Evolutionary conservation across 2,888 invertebrate genomes (phyloP).

Genomic region (Leistus spinibarbis): DNA sequence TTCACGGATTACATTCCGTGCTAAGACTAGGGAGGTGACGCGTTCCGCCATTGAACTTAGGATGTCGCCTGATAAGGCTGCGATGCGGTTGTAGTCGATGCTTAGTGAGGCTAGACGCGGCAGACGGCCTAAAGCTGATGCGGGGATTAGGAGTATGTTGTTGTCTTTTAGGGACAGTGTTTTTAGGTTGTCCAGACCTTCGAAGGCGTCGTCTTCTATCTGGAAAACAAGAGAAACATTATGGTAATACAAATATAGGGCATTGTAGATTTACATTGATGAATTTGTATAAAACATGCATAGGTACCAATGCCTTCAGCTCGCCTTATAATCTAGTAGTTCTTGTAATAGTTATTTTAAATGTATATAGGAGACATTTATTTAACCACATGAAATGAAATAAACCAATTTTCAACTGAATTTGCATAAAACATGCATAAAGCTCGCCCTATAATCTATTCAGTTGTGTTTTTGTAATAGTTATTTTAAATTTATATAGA

Average conservation of each 20-base stretch:
- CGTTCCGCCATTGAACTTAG: slow-evolving; percentile 74
- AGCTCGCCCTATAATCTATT: no score
- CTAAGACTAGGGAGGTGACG: slow-evolving; percentile 72
- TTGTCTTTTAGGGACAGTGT: slow-evolving; percentile 83
- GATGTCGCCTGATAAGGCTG: slow-evolving; percentile 81
- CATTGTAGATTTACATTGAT: no score
- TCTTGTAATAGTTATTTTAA: no score
- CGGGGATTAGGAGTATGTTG: slow-evolving; percentile 84
- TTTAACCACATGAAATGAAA: no score
- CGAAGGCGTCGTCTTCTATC: slow-evolving; percentile 89
- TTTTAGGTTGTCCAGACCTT: slow-evolving; percentile 78
- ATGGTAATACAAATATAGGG: slow-evolving; percentile 9
- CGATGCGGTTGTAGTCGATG: slow-evolving; percentile 85
- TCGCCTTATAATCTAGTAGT: background rate
- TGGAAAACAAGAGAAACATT: slow-evolving; percentile 54
- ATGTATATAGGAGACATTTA: no score
- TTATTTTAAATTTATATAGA: no score
- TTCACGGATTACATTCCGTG: slow-evolving; percentile 86
- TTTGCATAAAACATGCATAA: no score
- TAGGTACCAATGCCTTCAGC: no score
- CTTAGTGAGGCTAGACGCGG: slow-evolving; percentile 75
- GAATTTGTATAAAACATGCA: no score
- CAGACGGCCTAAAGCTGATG: slow-evolving; percentile 79
- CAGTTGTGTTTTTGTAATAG: no score
- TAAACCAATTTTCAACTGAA: no score